Percentiles rank a stretch among this genome's conserved stretches.
Conservation (phyloP, 2,888 invertebrate species). For the Tetropium fuscum region DNA sequence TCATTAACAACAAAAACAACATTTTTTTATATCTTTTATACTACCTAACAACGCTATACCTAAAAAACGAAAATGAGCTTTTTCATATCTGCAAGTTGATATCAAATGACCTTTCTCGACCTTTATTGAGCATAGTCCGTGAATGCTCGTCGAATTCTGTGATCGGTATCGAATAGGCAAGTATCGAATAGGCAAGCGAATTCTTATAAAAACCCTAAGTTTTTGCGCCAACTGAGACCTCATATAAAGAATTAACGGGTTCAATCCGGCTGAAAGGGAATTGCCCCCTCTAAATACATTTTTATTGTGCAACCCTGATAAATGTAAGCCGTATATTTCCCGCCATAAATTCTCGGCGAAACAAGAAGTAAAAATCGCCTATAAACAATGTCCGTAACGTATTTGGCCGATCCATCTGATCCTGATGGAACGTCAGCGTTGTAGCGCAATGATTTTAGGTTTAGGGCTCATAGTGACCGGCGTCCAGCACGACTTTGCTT, state of each 20-base stretch:
- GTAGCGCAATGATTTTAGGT: conserved; percentile 19
- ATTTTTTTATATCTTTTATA: no score
- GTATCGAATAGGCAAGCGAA: no score
- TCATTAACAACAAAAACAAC: no score
- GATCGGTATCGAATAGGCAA: no score
- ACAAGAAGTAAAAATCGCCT: conserved; percentile 26
- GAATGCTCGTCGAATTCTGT: no score
- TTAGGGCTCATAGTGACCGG: conserved; percentile 9
- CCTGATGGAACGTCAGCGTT: conserved; percentile 23
- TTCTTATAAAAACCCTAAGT: no score
- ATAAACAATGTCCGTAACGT: conserved; percentile 18
- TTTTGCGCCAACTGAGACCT: no score
- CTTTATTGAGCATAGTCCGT: no score
- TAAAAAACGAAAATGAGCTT: no score
- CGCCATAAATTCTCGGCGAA: conserved; percentile 4
- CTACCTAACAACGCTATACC: no score
- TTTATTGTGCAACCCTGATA: conserved; percentile 13
- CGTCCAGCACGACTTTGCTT: conserved; percentile 35
- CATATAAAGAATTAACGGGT: neutral
- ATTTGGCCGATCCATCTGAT: conserved; percentile 13
- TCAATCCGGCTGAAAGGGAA: neutral
- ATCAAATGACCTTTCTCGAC: no score
- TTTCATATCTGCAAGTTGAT: no score
- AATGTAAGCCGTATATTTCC: conserved; percentile 9
- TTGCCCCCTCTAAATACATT: neutral